phyloP scores from a whole-genome alignment of 2,888 invertebrate species.

The Byasa hedistus region DNA sequence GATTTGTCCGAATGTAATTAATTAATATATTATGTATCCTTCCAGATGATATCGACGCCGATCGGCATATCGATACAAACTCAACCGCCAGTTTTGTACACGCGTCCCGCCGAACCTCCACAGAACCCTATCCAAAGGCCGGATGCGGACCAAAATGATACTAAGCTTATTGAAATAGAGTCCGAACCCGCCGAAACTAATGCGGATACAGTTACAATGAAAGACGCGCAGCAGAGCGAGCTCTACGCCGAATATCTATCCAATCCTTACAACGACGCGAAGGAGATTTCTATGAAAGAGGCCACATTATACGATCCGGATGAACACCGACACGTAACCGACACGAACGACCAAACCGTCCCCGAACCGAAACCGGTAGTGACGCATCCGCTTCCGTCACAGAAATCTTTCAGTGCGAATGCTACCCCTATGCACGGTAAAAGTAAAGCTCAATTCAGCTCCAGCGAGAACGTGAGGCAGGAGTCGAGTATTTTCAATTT shows the following conservation, averaged over 20 bases:
- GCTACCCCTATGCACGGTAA: conserved; percentile 66
- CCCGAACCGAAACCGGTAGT: conserved; percentile 32
- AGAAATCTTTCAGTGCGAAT: conserved; percentile 68
- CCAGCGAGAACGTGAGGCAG: conserved; percentile 65
- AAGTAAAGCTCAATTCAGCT: conserved; percentile 67
- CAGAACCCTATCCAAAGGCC: conserved; percentile 19
- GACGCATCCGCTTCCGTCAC: conserved; percentile 34
- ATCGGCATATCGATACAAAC: conserved; percentile 76
- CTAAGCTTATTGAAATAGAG: conserved; percentile 36
- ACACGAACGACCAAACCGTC: conserved; percentile 36
- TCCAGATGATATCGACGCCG: conserved; percentile 83
- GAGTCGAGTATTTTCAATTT: conserved; percentile 80
- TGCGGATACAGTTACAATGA: conserved; percentile 31
- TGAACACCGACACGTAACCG: conserved; percentile 33
- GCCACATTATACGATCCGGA: conserved; percentile 60
- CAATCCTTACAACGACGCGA: conserved; percentile 76
- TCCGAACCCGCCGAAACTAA: conserved; percentile 29
- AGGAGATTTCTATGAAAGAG: conserved; percentile 50
- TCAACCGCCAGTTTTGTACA: conserved; percentile 62
- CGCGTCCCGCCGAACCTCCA: conserved; percentile 41
- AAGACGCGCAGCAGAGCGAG: conserved; percentile 46
- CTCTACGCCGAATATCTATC: conserved; percentile 79
- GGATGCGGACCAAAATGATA: conserved; percentile 38
- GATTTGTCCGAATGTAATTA: no score
- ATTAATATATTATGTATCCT: no score